phyloP scores from a whole-genome alignment of 2,888 invertebrate species.

The Clanis bilineata region DNA sequence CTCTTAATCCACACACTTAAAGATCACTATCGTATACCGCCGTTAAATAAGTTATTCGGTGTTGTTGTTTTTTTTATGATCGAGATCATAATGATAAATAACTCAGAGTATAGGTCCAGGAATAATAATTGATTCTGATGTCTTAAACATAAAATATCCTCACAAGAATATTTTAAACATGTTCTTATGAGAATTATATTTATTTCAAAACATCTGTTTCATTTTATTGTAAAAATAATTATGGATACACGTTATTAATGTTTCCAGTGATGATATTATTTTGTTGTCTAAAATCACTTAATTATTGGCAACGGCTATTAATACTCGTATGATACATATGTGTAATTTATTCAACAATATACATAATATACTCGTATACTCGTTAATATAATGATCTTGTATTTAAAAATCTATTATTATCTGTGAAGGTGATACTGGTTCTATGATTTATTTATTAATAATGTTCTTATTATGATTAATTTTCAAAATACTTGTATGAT shows the following conservation, averaged over 20 bases:
- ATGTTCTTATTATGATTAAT: background rate
- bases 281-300: background rate
- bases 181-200: slow-evolving; percentile 7
- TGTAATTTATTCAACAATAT: slow-evolving; percentile 33
- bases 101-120: slow-evolving; percentile 73
- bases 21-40: slow-evolving; percentile 51
- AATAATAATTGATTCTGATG: slow-evolving; percentile 81
- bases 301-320: background rate
- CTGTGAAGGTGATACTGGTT: background rate
- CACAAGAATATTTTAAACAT: slow-evolving; percentile 46
- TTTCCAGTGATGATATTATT: background rate
- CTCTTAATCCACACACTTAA: slow-evolving; percentile 45
- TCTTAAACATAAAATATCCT: slow-evolving; percentile 73
- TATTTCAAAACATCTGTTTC: slow-evolving; percentile 10
- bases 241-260: background rate
- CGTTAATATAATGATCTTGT: slow-evolving; percentile 22
- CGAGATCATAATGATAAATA: slow-evolving; percentile 80
- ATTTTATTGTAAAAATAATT: slow-evolving; percentile 10
- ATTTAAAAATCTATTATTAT: background rate
- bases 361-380: slow-evolving; percentile 11
- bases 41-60: slow-evolving; percentile 75
- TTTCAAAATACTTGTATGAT: no score
- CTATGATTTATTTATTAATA: background rate
- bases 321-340: slow-evolving; percentile 2
- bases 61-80: slow-evolving; percentile 76